Base-by-base conservation (phyloP, 2,797 vertebrate genomes). In the Malurus splendens region DNA sequence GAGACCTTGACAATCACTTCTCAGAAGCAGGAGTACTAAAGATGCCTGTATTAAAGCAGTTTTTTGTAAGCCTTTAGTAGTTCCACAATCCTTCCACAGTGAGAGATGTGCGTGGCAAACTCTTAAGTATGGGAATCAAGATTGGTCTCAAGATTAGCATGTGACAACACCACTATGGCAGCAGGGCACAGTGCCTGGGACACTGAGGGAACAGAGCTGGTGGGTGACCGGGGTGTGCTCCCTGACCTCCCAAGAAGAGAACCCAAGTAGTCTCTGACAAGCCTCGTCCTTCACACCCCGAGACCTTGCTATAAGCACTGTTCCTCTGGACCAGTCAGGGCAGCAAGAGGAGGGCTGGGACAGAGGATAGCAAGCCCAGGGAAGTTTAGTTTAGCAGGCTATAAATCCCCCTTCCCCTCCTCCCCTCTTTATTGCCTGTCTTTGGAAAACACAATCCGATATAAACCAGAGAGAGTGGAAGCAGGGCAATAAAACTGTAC, bases 381-480 rank as follows among this genome's bases (percentile, higher is more conserved):
- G 87, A 96, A 95, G 90, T 61, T 84, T 89, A 92, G 94, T 93
- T 91, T 94, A 94, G 86, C 92, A 82, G 55, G 72, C 93, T 91
- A 86, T 97, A 96, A 97, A 97, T 96, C 91, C 89, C 79, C 55
- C 47, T 44, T 86, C 87, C 87, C 93, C 30, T 66, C 95, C 93
- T 90, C 93, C 85, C 87, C 77, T 73, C 86, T 93, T 96, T 91
- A 94, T 86, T 83, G 92, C 94, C 94, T 95, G 88, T 96, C 96
- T 95, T 93, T 95, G 91, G 95, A 96, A 96, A 96, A 95, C 89
- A 95, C 87, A 96, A 95, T 93, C 93, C 38, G 28, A 96, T 95
- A 91, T 95, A 94, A 94, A 82, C 77, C 93, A 90, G 93, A 93
- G 91, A 90, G 92, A 86, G 94, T 95, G 95, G 95, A 72, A 88